These are phyloP conservation scores for Ceratosolen fusciceps DNA, from an alignment of 1,140 invertebrate genomes.

Conservation along the genomic window DNA sequence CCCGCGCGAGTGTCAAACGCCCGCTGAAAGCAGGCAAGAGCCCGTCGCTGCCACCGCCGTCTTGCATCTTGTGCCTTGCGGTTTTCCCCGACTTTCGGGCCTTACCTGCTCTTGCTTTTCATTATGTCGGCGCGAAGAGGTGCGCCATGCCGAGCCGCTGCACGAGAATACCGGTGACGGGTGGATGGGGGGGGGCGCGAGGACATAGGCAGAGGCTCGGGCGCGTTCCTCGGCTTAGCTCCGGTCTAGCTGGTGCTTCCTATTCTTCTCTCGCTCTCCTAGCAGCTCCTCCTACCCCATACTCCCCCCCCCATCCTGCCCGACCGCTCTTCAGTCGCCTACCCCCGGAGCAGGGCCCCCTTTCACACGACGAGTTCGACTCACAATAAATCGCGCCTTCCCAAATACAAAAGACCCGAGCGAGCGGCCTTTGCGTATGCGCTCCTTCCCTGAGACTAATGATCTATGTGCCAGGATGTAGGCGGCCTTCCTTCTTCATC, in stretches of 20 bases:
- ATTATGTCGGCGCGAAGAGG: not conserved
- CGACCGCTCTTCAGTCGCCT: not conserved
- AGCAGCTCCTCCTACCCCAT: not conserved
- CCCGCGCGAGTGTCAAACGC: constrained; percentile 1
- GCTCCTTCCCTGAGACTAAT: too few relatives aligned
- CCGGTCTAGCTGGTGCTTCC: not conserved
- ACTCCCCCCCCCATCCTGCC: not conserved
- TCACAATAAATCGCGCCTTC: too few relatives aligned
- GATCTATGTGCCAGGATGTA: too few relatives aligned
- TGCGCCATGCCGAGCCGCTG: not conserved
- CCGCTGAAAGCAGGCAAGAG: not conserved
- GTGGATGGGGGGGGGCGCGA: not conserved
- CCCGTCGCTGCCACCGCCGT: not conserved
- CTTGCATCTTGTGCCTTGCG: not conserved
- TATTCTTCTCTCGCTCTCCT: not conserved
- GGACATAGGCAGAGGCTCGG: not conserved
- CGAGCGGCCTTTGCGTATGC: too few relatives aligned
- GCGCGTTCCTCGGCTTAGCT: not conserved
- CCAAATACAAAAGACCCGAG: too few relatives aligned
- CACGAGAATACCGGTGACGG: too few relatives aligned
- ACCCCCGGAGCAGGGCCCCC: too few relatives aligned
- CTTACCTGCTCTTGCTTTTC: constrained; percentile 3
- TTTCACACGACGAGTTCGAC: too few relatives aligned
- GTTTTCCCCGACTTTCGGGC: not conserved
- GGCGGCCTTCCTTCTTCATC: too few relatives aligned